Conservation (phyloP, 2,888 invertebrate genomes). For the Andrena dorsata region DNA sequence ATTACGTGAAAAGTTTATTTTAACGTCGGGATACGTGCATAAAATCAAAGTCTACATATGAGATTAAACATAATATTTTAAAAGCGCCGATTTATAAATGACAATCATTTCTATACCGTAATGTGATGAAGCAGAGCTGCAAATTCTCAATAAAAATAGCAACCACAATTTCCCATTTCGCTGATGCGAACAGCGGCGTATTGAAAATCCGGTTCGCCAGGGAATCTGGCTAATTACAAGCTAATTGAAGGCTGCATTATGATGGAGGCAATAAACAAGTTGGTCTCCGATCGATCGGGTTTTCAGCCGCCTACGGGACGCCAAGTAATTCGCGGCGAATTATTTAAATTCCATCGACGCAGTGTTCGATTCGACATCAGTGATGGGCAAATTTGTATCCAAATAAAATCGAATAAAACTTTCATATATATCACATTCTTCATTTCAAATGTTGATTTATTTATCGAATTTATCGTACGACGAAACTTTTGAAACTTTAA, state of each 20-base stretch:
- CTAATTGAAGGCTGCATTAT: slow-evolving; percentile 31
- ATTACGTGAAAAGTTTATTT: too few relatives aligned
- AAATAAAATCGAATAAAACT: too few relatives aligned
- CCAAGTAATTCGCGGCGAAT: slow-evolving; percentile 27
- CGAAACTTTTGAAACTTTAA: too few relatives aligned
- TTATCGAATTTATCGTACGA: too few relatives aligned
- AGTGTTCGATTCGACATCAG: slow-evolving; percentile 5
- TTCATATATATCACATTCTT: too few relatives aligned
- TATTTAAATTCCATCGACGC: slow-evolving; percentile 35
- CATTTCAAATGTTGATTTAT: too few relatives aligned
- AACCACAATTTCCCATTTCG: neutral
- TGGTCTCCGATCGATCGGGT: slow-evolving; percentile 28
- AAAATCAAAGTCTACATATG: too few relatives aligned
- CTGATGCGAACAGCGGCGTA: neutral
- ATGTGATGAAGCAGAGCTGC: neutral
- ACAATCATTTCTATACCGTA: too few relatives aligned
- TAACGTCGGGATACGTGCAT: too few relatives aligned
- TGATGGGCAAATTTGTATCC: too few relatives aligned
- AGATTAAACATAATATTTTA: too few relatives aligned
- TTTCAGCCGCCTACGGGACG: neutral
- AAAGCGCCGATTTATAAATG: too few relatives aligned
- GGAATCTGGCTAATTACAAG: neutral
- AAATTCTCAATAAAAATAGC: neutral
- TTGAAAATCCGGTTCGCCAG: neutral
- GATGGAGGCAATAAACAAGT: slow-evolving; percentile 16